phyloP scores from a whole-genome alignment of 2,113 vertebrate genomes.

The Epinephelus cyanopodus region DNA sequence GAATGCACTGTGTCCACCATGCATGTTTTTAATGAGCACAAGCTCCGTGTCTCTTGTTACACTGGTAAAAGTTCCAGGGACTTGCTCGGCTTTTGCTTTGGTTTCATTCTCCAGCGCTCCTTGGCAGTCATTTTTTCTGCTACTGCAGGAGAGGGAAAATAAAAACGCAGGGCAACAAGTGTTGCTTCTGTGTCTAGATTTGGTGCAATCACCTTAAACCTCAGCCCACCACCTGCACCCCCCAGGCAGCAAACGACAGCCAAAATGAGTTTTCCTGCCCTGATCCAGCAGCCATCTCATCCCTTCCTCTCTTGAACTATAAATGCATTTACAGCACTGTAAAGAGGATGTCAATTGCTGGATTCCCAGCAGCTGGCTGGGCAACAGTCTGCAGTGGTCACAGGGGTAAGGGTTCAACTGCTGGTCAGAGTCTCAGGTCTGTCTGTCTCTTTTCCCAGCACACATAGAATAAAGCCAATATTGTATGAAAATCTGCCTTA shows the following conservation, averaged over 20 bases:
- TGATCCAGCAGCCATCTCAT: conserved; percentile 60
- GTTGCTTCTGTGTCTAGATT: conserved; percentile 19
- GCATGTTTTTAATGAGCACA: conserved; percentile 49
- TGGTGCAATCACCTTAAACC: conserved; percentile 46
- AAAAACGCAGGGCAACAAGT: conserved; percentile 17
- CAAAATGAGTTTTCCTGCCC: conserved; percentile 67
- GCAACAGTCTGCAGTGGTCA: conserved; percentile 70
- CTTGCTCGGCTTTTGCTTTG: not conserved
- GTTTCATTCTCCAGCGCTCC: conserved; percentile 3
- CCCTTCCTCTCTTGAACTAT: conserved; percentile 73
- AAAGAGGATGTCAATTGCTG: conserved; percentile 81
- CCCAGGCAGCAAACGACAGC: conserved; percentile 30
- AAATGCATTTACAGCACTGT: conserved; percentile 81
- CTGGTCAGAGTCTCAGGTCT: conserved; percentile 75
- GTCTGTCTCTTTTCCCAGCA: conserved; percentile 13
- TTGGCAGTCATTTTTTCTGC: conserved; percentile 3
- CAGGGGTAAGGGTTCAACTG: conserved; percentile 74
- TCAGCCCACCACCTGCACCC: not conserved
- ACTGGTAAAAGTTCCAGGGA: conserved; percentile 21
- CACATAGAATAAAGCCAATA: not conserved
- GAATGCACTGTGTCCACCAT: conserved; percentile 20
- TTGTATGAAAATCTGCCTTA: conserved; percentile 2
- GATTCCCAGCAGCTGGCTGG: conserved; percentile 73
- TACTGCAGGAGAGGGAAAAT: conserved; percentile 4
- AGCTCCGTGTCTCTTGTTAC: conserved; percentile 39